These are phyloP conservation scores for Trileptium ribeirensis DNA, from an alignment of 2,888 invertebrate genomes.

Conservation along the genomic window DNA sequence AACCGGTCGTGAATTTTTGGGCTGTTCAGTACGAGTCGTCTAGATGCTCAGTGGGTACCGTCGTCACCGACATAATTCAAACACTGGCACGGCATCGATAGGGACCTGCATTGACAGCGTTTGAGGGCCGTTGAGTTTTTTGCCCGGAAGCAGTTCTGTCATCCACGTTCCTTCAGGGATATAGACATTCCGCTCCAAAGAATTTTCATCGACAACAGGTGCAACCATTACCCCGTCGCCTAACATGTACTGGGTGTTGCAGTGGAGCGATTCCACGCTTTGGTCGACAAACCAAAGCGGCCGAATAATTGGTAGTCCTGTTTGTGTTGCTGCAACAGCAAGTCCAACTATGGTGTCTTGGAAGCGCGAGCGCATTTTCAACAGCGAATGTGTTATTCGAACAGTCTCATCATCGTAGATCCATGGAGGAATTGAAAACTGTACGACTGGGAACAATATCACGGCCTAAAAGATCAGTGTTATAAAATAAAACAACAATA, in stretches of 20 bases:
- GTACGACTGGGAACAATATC: slow-evolving; percentile 81
- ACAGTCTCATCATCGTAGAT: slow-evolving; percentile 68
- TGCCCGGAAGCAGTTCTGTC: too few relatives aligned
- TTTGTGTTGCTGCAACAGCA: slow-evolving; percentile 59
- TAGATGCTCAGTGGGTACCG: too few relatives aligned
- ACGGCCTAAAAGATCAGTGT: slow-evolving; percentile 60
- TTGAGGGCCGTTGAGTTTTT: too few relatives aligned
- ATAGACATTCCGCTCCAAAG: slow-evolving; percentile 71
- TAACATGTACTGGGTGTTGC: slow-evolving; percentile 74
- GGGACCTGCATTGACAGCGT: too few relatives aligned
- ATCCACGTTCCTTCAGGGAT: slow-evolving; percentile 67
- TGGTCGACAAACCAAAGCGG: slow-evolving; percentile 66
- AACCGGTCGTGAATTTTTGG: too few relatives aligned
- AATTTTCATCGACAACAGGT: slow-evolving; percentile 67
- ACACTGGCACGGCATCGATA: too few relatives aligned
- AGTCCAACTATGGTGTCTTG: slow-evolving; percentile 60
- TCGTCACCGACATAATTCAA: too few relatives aligned
- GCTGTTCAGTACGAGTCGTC: too few relatives aligned
- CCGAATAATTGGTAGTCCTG: slow-evolving; percentile 73
- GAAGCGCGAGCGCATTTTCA: slow-evolving; percentile 58
- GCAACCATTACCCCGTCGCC: slow-evolving; percentile 85
- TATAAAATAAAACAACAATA: too few relatives aligned
- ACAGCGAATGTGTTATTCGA: slow-evolving; percentile 61
- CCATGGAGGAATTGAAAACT: slow-evolving; percentile 80
- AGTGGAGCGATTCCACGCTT: slow-evolving; percentile 26